Evolutionary conservation across 2,888 invertebrate genomes (phyloP).

Genomic region (Nymphalis c-album): DNA sequence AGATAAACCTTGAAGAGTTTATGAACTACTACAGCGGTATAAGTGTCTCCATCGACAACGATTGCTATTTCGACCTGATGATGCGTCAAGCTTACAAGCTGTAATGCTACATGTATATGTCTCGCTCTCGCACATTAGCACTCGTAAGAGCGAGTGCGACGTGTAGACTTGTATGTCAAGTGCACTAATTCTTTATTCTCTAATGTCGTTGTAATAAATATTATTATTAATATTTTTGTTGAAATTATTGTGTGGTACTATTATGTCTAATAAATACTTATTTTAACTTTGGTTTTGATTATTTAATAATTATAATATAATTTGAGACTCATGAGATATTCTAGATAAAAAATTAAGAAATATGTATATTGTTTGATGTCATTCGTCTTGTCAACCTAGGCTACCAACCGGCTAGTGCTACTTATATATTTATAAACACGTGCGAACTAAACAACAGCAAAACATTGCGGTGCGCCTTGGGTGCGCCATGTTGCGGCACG

Average conservation of each 20-base stretch:
- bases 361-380: no score
- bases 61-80: slow-evolving; percentile 97
- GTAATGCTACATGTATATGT: slow-evolving; percentile 64
- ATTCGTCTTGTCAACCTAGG: no score
- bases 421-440: no score
- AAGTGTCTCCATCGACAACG: slow-evolving; percentile 96
- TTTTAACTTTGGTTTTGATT: slow-evolving; percentile 21
- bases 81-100: slow-evolving; percentile 95
- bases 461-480: no score
- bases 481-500: no score
- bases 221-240: slow-evolving; percentile 32
- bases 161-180: slow-evolving; percentile 17
- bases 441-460: no score
- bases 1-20: slow-evolving; percentile 97
- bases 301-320: background rate
- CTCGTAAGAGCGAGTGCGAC: slow-evolving; percentile 36
- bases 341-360: no score
- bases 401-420: no score
- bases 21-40: slow-evolving; percentile 95
- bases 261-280: slow-evolving; percentile 33
- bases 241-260: slow-evolving; percentile 37
- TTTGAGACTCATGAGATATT: no score
- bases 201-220: slow-evolving; percentile 19
- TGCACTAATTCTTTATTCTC: slow-evolving; percentile 19
- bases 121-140: slow-evolving; percentile 37